phyloP scores from a whole-genome alignment of 2,113 vertebrate genomes.

The Eulacestoma nigropectus region DNA sequence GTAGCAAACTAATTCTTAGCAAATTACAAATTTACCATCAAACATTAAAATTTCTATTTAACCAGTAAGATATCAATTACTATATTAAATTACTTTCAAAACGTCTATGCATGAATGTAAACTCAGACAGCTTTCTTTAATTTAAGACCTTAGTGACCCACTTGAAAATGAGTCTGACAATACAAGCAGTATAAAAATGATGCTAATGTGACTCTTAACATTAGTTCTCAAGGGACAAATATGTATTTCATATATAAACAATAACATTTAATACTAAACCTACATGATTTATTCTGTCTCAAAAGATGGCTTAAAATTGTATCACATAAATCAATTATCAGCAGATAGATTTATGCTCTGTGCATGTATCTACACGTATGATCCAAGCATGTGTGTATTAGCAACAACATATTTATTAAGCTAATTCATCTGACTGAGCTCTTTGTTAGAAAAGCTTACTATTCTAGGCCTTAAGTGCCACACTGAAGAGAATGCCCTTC shows the following conservation, averaged over 20 bases:
- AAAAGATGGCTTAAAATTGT: constrained; percentile 16
- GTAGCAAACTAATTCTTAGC: constrained; percentile 6
- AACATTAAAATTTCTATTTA: constrained; percentile 6
- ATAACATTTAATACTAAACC: not conserved
- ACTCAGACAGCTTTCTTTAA: constrained; percentile 1
- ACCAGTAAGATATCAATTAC: not conserved
- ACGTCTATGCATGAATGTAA: not conserved
- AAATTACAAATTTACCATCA: not conserved
- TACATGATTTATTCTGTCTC: not conserved
- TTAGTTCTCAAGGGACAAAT: constrained; percentile 27
- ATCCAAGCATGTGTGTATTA: not conserved
- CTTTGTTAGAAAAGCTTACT: constrained; percentile 50
- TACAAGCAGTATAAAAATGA: constrained; percentile 1
- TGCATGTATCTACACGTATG: not conserved
- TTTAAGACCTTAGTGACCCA: constrained; percentile 18
- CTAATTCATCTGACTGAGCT: constrained; percentile 26
- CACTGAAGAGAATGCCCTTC: constrained; percentile 52
- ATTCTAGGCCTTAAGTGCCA: constrained; percentile 47
- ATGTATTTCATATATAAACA: not conserved
- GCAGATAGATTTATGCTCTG: not conserved
- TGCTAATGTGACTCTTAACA: not conserved
- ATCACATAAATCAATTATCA: constrained; percentile 7
- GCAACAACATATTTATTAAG: constrained; percentile 1
- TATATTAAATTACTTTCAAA: constrained; percentile 26
- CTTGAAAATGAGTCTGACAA: constrained; percentile 32